phyloP scores from a whole-genome alignment of 2,113 vertebrate species.

The Osmerus mordax region DNA sequence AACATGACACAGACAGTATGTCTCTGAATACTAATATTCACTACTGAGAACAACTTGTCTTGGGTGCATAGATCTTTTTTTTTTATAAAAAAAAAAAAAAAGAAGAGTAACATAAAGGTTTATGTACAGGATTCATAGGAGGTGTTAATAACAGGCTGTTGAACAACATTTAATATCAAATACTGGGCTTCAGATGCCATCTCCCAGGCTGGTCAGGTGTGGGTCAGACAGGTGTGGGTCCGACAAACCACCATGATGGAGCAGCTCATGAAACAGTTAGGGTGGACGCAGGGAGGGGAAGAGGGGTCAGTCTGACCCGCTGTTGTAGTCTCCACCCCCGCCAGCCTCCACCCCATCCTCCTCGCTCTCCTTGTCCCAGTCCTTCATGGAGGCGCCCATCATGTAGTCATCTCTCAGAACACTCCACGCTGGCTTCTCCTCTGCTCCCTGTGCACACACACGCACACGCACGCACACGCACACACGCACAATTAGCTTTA shows the following conservation, averaged over 20 bases:
- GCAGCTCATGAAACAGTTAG: too few species aligned
- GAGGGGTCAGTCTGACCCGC: conserved; percentile 59
- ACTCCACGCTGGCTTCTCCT: conserved; percentile 81
- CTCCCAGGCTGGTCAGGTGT: too few species aligned
- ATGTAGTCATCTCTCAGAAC: conserved; percentile 94
- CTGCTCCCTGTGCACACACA: conserved; percentile 38
- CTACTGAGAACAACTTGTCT: too few species aligned
- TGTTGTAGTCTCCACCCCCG: conserved; percentile 44
- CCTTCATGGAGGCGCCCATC: conserved; percentile 96
- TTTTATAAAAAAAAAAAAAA: too few species aligned
- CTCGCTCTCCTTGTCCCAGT: conserved; percentile 91
- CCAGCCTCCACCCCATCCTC: conserved; percentile 31
- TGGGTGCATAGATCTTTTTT: too few species aligned
- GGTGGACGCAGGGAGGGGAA: neutral
- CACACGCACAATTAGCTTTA: neutral
- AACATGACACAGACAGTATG: neutral
- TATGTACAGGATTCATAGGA: too few species aligned
- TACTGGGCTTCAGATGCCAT: too few species aligned
- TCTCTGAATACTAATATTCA: neutral
- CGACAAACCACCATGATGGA: too few species aligned
- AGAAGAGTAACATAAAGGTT: too few species aligned
- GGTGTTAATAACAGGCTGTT: too few species aligned
- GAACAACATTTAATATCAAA: too few species aligned
- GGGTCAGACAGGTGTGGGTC: too few species aligned
- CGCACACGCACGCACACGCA: neutral